These are phyloP conservation scores for Drosophila prolongata DNA, from an alignment of 2,888 invertebrate species.

Conservation along the genomic window DNA sequence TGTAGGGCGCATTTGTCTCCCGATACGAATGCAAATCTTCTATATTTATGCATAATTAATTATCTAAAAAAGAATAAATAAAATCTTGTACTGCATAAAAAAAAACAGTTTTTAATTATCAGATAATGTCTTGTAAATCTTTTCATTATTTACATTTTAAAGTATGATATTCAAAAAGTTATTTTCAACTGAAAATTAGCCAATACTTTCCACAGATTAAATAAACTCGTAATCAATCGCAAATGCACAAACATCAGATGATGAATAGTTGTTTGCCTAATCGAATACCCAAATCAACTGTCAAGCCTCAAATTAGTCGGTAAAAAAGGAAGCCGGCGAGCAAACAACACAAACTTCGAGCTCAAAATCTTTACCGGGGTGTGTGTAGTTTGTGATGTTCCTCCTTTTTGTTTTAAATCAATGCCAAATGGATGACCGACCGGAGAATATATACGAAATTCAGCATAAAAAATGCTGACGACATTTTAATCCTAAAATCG, in stretches of 20 bases:
- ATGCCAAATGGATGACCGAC: conserved; percentile 58
- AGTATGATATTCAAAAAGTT: too few species aligned
- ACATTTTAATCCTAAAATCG: conserved; percentile 79
- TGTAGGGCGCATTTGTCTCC: background rate
- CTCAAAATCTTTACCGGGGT: conserved; percentile 7
- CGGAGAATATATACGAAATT: conserved; percentile 52
- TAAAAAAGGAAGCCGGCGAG: conserved; percentile 13
- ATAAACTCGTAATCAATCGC: conserved; percentile 1
- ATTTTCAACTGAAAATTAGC: background rate
- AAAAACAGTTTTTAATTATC: too few species aligned
- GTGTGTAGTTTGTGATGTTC: conserved; percentile 11
- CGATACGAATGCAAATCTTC: background rate
- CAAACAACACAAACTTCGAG: conserved; percentile 12
- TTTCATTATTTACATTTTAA: too few species aligned
- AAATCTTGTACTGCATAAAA: too few species aligned
- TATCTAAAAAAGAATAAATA: background rate
- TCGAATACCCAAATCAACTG: conserved; percentile 80
- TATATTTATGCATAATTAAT: background rate
- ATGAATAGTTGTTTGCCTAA: conserved; percentile 66
- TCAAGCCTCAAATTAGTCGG: conserved; percentile 51
- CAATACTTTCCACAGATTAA: background rate
- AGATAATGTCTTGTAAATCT: too few species aligned
- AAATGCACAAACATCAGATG: conserved; percentile 40
- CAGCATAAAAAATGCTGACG: conserved; percentile 76
- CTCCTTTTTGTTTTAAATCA: conserved; percentile 47